phyloP scores from a whole-genome alignment of 1,140 invertebrate genomes.

The Cardiocondyla obscurior region DNA sequence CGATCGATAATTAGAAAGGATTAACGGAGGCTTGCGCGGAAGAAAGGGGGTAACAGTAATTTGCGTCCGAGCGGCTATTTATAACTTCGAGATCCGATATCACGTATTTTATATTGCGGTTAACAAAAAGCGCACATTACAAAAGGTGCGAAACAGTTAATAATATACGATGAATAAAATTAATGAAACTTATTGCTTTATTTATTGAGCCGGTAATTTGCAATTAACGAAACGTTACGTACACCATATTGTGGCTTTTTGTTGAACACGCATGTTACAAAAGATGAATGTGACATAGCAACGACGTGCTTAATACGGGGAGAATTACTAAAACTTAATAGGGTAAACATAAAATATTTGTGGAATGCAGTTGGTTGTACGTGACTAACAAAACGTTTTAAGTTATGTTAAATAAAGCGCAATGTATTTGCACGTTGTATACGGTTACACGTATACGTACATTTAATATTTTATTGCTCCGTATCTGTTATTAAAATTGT shows the following conservation, averaged over 20 bases:
- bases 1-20: constrained; percentile 58
- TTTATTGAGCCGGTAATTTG: not conserved
- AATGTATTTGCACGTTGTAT: not conserved
- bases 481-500: constrained; percentile 44
- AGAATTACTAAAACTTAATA: constrained; percentile 13
- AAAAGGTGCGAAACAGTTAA: not conserved
- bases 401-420: not conserved
- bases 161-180: not conserved
- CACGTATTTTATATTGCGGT: not conserved
- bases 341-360: constrained; percentile 20
- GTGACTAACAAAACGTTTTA: constrained; percentile 1
- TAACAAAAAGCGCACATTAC: not conserved
- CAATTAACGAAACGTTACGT: not conserved
- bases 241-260: not conserved
- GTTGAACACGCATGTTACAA: not conserved
- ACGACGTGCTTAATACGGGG: not conserved
- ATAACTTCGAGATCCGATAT: not conserved
- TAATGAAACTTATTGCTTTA: constrained; percentile 6
- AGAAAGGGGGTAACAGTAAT: not conserved
- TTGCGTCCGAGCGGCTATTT: not conserved
- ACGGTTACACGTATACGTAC: not conserved
- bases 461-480: not conserved
- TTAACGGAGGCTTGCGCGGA: constrained; percentile 17
- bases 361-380: not conserved
- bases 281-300: constrained; percentile 6